phyloP scores from a whole-genome alignment of 1,140 invertebrate genomes.

The Lamellibrachia luymesi region DNA sequence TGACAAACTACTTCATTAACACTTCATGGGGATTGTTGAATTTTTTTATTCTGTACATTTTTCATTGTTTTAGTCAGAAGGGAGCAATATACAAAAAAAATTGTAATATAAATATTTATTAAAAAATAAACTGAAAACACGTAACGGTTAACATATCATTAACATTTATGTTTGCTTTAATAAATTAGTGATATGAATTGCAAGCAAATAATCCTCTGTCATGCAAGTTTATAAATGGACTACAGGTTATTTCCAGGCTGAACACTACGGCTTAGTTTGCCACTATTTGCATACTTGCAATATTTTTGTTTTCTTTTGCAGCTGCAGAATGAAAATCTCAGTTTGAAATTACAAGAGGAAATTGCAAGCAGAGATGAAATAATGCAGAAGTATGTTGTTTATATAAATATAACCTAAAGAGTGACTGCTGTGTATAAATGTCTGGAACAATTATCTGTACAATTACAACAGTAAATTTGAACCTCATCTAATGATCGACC shows the following conservation, averaged over 20 bases:
- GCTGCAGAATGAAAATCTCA: conserved; percentile 45
- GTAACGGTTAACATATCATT: no score
- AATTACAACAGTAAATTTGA: not conserved
- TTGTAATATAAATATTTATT: no score
- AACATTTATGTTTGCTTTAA: not conserved
- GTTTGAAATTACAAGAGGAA: conserved; percentile 43
- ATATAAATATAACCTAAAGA: not conserved
- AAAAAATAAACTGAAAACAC: no score
- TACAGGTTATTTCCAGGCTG: not conserved
- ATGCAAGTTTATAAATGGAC: not conserved
- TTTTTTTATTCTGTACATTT: no score
- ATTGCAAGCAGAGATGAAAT: conserved; percentile 38
- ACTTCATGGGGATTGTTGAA: no score
- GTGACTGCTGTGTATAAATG: not conserved
- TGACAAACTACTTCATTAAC: no score
- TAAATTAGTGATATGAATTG: not conserved
- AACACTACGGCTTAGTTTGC: not conserved
- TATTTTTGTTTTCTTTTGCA: conserved; percentile 24
- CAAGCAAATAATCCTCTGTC: not conserved
- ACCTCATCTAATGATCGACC: no score
- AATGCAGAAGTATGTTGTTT: conserved; percentile 35
- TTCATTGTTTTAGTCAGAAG: no score
- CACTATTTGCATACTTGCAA: not conserved
- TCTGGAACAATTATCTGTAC: not conserved
- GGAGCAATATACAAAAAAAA: no score